Evolutionary conservation across 2,888 invertebrate species (phyloP), one percentile per base, ranked within the genome.

Genomic region (Xestia c-nigrum): DNA sequence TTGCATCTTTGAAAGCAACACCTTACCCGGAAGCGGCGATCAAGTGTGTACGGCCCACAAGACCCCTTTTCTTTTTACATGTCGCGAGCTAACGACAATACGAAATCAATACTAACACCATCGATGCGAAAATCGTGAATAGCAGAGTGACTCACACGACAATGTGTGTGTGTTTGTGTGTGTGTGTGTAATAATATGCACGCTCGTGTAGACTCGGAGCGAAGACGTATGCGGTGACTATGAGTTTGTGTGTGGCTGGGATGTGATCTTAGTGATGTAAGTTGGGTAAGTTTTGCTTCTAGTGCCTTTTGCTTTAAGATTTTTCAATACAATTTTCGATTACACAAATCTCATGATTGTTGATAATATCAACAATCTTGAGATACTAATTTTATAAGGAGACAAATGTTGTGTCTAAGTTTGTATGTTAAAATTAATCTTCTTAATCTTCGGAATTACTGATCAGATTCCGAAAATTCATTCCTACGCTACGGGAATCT

Each of bases 91-190:
- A 96, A 96, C 96, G 96, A 96, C 96, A 96, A 96, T 96, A 95
- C 95, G 95, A 95, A 96, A 96, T 96, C 96, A 96, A 96, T 96
- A 96, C 96, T 90, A 94, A 96, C 96, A 96, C 96, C 96, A 96
- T 96, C 95, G 96, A 96, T 96, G 96, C 96, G 96, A 96, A 96
- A 95, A 94, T 95, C 94, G 96, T 94, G 95, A 95, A 95, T 95
- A 95, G 94, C 93, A 92, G 76, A 88, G 87, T 88, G 88, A 93
- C 91, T 91, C 92, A 91, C 92, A 93, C 93, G 93, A 88, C 87
- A 83, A 76, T 84, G 87, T 81, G 81, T 89, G 91, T 93, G 92
- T 89, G 93, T 86, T 89, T 79, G 89, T 50, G 89, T 71, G 3
- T 21, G 81, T 78, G 64, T 59, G 65, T 38, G 83, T 93, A 96